These are phyloP conservation scores for Drosophila atripex DNA, from an alignment of 2,888 invertebrate species.

Conservation along the genomic window DNA sequence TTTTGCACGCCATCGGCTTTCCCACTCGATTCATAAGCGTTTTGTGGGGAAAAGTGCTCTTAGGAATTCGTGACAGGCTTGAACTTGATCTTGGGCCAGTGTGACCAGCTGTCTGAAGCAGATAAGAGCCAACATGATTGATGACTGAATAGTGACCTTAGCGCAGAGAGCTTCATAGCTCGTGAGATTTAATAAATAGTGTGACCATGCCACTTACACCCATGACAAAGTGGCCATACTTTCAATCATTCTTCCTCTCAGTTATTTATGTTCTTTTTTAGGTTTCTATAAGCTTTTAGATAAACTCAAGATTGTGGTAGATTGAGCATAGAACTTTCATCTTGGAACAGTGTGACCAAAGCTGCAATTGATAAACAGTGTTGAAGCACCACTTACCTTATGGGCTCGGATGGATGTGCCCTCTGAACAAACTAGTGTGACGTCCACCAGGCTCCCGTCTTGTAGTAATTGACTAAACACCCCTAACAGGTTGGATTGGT, in stretches of 20 bases:
- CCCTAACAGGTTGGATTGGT: conserved; percentile 98
- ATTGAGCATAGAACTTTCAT: not conserved
- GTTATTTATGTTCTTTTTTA: too few relatives aligned
- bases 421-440: conserved; percentile 97
- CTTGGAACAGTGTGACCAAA: not conserved
- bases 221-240: not conserved
- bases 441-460: conserved; percentile 98
- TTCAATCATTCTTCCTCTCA: too few relatives aligned
- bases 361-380: not conserved
- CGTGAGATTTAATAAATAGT: too few relatives aligned
- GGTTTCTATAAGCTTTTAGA: too few relatives aligned
- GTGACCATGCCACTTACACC: too few relatives aligned
- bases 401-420: conserved; percentile 97
- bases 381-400: conserved; percentile 85
- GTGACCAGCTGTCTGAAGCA: not conserved
- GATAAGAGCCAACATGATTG: not conserved
- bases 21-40: not conserved
- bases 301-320: too few relatives aligned
- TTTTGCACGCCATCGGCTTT: conserved; percentile 28
- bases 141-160: not conserved
- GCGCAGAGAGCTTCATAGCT: not conserved
- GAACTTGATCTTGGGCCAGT: not conserved
- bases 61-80: not conserved
- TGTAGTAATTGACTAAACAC: conserved; percentile 98
- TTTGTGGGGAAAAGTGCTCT: not conserved